Conservation (phyloP, 1,140 invertebrate genomes). For the Drosophila parabipectinata region DNA sequence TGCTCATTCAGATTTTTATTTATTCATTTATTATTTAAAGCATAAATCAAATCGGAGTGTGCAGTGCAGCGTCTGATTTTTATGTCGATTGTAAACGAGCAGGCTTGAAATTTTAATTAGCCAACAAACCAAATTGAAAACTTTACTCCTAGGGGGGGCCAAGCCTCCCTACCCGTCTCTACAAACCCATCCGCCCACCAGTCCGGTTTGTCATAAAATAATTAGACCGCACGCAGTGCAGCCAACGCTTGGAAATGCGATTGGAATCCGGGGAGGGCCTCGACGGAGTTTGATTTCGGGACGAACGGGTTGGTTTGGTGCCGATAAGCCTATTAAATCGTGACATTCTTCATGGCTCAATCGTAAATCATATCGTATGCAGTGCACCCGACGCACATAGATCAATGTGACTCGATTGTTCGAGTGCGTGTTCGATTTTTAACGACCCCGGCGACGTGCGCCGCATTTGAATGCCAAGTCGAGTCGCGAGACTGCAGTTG, state of each 20-base stretch:
- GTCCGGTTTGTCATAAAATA: constrained; percentile 74
- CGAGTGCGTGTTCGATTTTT: constrained; percentile 80
- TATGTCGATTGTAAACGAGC: constrained; percentile 31
- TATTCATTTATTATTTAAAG: constrained; percentile 32
- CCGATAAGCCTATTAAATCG: constrained; percentile 80
- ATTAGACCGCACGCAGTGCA: constrained; percentile 78
- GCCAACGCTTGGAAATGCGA: constrained; percentile 35
- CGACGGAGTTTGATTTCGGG: constrained; percentile 23
- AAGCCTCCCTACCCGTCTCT: not conserved
- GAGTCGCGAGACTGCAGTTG: constrained; percentile 22
- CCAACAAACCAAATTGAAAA: constrained; percentile 49
- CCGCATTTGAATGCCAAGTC: constrained; percentile 61
- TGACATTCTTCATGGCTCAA: constrained; percentile 80
- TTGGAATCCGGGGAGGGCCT: constrained; percentile 29
- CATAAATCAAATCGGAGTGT: constrained; percentile 38
- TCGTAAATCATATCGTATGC: constrained; percentile 73
- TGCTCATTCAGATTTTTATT: constrained; percentile 27
- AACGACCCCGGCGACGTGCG: constrained; percentile 67
- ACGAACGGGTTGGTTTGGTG: constrained; percentile 38
- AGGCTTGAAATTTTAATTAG: constrained; percentile 74
- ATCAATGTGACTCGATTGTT: constrained; percentile 77
- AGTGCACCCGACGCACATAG: constrained; percentile 51
- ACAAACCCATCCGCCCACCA: constrained; percentile 1
- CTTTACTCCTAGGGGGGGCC: constrained; percentile 11
- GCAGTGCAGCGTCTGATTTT: constrained; percentile 26